Percentiles rank a stretch among this genome's conserved stretches.
Conservation (phyloP, 1,140 invertebrate species). For the Cepaea nemoralis region DNA sequence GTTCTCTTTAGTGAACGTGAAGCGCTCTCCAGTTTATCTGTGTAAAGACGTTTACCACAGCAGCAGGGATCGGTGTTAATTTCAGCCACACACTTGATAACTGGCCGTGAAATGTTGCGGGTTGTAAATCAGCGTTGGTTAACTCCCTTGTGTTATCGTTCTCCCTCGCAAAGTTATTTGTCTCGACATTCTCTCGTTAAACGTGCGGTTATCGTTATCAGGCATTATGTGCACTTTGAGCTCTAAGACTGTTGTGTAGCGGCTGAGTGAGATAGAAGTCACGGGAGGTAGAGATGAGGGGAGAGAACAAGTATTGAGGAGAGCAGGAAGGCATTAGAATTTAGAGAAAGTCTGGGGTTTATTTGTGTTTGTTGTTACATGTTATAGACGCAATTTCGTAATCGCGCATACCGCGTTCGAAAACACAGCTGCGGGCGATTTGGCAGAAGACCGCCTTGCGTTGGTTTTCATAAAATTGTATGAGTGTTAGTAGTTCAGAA, state of each 20-base stretch:
- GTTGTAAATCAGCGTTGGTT: slow-evolving; percentile 1
- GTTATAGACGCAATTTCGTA: too few relatives aligned
- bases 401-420: too few relatives aligned
- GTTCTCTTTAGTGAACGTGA: too few relatives aligned
- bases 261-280: background rate
- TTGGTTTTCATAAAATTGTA: too few relatives aligned
- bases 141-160: slow-evolving; percentile 8
- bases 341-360: background rate
- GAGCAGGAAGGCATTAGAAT: background rate
- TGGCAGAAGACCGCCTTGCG: too few relatives aligned
- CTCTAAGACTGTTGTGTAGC: background rate
- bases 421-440: too few relatives aligned
- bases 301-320: background rate
- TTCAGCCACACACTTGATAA: background rate
- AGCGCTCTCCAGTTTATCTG: too few relatives aligned
- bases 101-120: background rate
- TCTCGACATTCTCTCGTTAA: background rate
- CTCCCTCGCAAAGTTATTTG: background rate
- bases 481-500: too few relatives aligned
- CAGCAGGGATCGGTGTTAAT: background rate
- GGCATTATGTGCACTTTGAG: background rate
- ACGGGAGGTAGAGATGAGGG: background rate
- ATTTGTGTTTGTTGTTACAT: background rate
- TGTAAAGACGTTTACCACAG: background rate
- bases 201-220: background rate